Base-by-base conservation (phyloP, 2,888 invertebrate genomes). In the Anoplius nigerrimus region DNA sequence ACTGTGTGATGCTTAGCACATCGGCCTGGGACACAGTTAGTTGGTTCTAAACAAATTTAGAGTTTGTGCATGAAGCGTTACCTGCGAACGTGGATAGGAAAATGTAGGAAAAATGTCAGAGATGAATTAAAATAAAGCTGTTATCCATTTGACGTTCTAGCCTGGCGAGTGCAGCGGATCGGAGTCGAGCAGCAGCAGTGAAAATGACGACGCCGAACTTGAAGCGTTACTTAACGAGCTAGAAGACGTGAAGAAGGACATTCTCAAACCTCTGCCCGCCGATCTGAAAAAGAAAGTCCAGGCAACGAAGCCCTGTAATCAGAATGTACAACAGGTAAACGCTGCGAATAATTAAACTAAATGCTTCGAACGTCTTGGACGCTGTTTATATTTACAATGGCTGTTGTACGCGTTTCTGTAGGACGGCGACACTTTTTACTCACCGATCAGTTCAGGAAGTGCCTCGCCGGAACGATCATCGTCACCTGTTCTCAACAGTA, bases 221-320 rank as follows among this genome's bases (percentile, higher is more conserved):
- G 48, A 48, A 6, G 78, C 59, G 20, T 34, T 18, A 46, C 45
- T 63, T 24, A 55, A 46, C 65, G 52, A 54, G 53, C 5, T 48
- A 8, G 1, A 11, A n/a, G 16, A 11, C 1, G 18, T 48, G 16
- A 18, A 48, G 16, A 6, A 48, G 16, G 48, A 48, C n/a, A n/a
- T n/a, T n/a, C n/a, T n/a, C n/a, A 48, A 48, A 16, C 18, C 48
- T 18, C 8, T 48, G 16, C 46, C 56, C 11, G 18, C 6, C 18
- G 57, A 18, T 54, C 54, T 64, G 62, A 64, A 68, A 57, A 45
- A 55, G 61, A 65, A 62, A 65, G 65, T 57, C 1, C 34, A 3
- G 34, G 6, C 34, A 34, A 34, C 34, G 11, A 34, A 34, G 34
- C 1, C 34, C 11, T 34, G 11, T 34, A 34, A 8, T 34, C 34